Evolutionary conservation across 92 coral and sea anemone species (phyloP), one percentile per base, ranked within the genome.

Genomic region (Pocillopora meandrina): DNA sequence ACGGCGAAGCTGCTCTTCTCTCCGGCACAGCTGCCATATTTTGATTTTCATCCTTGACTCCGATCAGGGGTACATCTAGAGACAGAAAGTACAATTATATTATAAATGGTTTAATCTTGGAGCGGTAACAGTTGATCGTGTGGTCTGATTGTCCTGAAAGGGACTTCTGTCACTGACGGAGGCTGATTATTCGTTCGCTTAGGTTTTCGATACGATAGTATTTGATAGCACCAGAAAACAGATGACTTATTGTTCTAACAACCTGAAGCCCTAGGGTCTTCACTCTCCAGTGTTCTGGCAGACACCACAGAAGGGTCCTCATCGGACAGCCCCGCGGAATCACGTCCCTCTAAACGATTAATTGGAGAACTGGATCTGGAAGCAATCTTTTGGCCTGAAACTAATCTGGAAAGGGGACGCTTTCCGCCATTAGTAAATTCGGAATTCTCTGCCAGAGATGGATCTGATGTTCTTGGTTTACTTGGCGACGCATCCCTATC

Each of bases 1-100:
- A 84, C 7, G 91, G 61, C 20, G 85, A 71, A 33, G 31, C 71
- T 79, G 73, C 75, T 71, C 85, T 91, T 82, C 65, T 79, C 74
- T 49, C 85, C 56, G 74, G 20, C 19, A 56, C 49, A 15, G 26
- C 71, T 3, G 89, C 65, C 34, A 89, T 73, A 65, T 85, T 92
- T 68, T 92, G 93, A 67, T 90, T 92, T 82, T 92, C 98, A 56
- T 92, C 95, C 55, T 17, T 83, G 16, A 21, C 64, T 34, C 65
- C 85, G 35, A 26, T 23, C 31, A 57, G 21, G 23, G 55, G 15
- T 49, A 72, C 35, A 11, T 47, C 85, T 81, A 15, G n/a, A 9
- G 42, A 59, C 36, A 61, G 31, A 42, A 61, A 36, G 6, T 60
- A 71, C 59, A 33, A 66, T 80, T 21, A 31, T 9, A 15, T 76